Evolutionary conservation across 64 coral and sea anemone species (phyloP), one percentile per base, ranked within the genome.

Genomic region (Stichodactyla mertensii): DNA sequence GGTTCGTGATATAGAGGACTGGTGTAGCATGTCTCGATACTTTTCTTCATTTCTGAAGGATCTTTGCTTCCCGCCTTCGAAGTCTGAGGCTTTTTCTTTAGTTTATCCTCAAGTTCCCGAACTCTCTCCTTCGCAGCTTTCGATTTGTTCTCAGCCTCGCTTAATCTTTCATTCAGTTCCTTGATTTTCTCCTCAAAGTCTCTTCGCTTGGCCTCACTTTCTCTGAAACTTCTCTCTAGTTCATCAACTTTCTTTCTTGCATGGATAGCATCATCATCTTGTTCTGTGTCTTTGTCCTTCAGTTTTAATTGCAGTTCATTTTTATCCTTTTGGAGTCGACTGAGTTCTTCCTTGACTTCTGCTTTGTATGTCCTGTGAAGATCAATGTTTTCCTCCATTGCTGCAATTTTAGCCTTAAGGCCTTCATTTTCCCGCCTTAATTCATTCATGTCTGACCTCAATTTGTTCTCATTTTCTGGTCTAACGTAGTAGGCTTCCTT

Each of bases 331-430:
- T 92, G 83, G 45, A 98, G 87, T 55, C 95, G 91, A 55, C 91
- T 86, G 31, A 98, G 59, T 51, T 98, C 95, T 4, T 85, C 85
- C 52, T 92, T 98, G 1, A 86, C 87, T 88, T 98, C 95, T 16
- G 81, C 81, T 82, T 98, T 98, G 87, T 89, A 98, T 61, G 58
- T 92, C 51, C 92, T 94, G 27, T 92, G 92, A 70, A 98, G 90
- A 23, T 89, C 77, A 28, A 98, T 98, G 55, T 98, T 98, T 69
- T 98, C 95, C 51, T 98, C 92, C 80, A 98, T 77, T 10, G 90
- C 95, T 84, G 51, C 62, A 11, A 98, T 86, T 79, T 98, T 94
- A 16, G 95, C 92, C 71, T 90, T 98, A 19, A 94, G 74, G 4
- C 95, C 95, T 88, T 98, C 85, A 16, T 94, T 94, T 74, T 98